phyloP scores from a whole-genome alignment of 2,113 vertebrate species.

The Chiloscyllium plagiosum region DNA sequence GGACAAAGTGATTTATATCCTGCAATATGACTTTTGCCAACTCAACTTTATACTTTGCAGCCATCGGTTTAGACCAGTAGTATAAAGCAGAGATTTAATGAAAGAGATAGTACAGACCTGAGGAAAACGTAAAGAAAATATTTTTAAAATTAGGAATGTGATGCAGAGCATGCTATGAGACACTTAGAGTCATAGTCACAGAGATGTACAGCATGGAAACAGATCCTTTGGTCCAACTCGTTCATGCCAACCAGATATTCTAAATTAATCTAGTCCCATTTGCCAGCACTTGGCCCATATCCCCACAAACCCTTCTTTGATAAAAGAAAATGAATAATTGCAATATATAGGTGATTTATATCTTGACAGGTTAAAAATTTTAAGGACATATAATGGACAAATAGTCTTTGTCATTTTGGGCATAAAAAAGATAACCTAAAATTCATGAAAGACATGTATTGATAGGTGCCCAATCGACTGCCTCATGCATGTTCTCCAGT shows the following conservation, averaged over 20 bases:
- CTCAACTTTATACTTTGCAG: background rate
- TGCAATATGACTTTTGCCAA: conserved; percentile 1
- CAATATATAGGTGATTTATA: background rate
- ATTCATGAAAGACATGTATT: background rate
- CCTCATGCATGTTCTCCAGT: background rate
- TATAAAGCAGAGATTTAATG: background rate
- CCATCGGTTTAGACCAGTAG: background rate
- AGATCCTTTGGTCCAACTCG: too few species aligned
- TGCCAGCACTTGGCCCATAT: too few species aligned
- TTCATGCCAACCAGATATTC: too few species aligned
- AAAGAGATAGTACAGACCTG: background rate
- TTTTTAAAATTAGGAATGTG: background rate
- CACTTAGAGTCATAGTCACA: too few species aligned
- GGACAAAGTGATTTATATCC: background rate
- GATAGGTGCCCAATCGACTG: background rate
- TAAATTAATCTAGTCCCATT: too few species aligned
- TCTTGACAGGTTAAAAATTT: background rate
- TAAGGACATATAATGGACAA: background rate
- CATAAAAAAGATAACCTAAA: background rate
- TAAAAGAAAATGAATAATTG: background rate
- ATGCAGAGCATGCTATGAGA: background rate
- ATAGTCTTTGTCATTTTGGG: background rate
- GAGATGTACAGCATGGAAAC: too few species aligned
- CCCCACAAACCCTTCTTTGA: too few species aligned
- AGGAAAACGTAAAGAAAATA: background rate